These are phyloP conservation scores for Thereuonema tuberculata DNA, from an alignment of 1,140 invertebrate genomes.

Conservation along the genomic window DNA sequence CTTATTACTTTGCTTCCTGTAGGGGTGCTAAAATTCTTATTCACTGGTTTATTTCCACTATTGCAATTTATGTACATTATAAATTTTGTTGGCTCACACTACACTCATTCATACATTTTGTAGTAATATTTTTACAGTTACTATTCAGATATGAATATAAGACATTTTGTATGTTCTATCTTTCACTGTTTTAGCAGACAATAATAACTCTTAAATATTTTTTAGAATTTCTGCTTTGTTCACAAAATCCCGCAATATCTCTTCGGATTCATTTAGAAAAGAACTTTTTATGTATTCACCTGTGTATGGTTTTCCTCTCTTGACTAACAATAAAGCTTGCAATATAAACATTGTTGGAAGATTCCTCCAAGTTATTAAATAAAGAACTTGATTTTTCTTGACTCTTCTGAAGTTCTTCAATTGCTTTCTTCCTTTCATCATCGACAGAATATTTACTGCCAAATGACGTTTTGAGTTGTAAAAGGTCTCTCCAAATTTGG, in stretches of 20 bases:
- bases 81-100: too few species aligned
- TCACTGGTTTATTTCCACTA: too few species aligned
- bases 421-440: conserved; percentile 1
- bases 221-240: conserved; percentile 18
- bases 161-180: conserved; percentile 16
- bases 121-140: too few species aligned
- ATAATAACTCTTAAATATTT: conserved; percentile 21
- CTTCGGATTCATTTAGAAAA: conserved; percentile 20
- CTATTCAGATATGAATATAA: too few species aligned
- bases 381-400: not conserved
- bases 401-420: conserved; percentile 1
- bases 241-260: conserved; percentile 15
- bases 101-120: too few species aligned
- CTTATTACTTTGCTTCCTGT: too few species aligned
- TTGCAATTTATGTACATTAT: too few species aligned
- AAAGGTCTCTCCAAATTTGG: too few species aligned
- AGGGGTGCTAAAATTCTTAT: too few species aligned
- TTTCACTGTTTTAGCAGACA: conserved; percentile 25
- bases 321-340: not conserved
- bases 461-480: not conserved
- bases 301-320: conserved; percentile 14
- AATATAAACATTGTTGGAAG: not conserved
- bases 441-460: conserved; percentile 4
- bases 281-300: conserved; percentile 20
- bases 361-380: not conserved